Conservation (phyloP, 2,797 vertebrate species). For the Oreonectes daqikongensis region DNA sequence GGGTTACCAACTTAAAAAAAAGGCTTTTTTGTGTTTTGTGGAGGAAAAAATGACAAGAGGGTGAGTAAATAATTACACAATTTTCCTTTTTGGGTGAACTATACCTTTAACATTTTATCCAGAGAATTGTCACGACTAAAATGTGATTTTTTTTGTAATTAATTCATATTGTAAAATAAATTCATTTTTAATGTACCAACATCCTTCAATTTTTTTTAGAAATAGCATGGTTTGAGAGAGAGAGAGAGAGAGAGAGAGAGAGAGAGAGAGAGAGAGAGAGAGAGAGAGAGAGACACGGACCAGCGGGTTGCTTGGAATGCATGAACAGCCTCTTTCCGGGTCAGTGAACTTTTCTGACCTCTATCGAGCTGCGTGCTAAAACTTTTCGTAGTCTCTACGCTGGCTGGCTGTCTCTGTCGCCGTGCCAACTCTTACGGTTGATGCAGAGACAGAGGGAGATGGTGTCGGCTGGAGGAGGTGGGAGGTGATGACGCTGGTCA, state of each 20-base stretch:
- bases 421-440: constrained; percentile 63
- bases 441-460: constrained; percentile 51
- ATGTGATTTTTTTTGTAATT: not conserved
- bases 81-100: no score
- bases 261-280: not conserved
- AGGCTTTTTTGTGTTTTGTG: no score
- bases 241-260: not conserved
- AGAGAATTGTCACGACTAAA: no score
- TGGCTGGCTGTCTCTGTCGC: constrained; percentile 67
- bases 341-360: constrained; percentile 72
- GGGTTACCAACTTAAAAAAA: no score
- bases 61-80: no score
- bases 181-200: not conserved
- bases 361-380: constrained; percentile 62
- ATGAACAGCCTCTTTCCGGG: constrained; percentile 68
- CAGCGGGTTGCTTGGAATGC: constrained; percentile 72
- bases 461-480: constrained; percentile 53
- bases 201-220: not conserved
- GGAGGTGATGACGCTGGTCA: constrained; percentile 47
- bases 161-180: not conserved
- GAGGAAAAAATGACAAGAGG: no score
- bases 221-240: not conserved
- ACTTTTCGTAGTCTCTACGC: constrained; percentile 67
- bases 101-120: no score
- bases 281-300: constrained; percentile 37